Evolutionary conservation across 1,140 invertebrate species (phyloP), one percentile per base, ranked within the genome.

Genomic region (Megalonaias nervosa): DNA sequence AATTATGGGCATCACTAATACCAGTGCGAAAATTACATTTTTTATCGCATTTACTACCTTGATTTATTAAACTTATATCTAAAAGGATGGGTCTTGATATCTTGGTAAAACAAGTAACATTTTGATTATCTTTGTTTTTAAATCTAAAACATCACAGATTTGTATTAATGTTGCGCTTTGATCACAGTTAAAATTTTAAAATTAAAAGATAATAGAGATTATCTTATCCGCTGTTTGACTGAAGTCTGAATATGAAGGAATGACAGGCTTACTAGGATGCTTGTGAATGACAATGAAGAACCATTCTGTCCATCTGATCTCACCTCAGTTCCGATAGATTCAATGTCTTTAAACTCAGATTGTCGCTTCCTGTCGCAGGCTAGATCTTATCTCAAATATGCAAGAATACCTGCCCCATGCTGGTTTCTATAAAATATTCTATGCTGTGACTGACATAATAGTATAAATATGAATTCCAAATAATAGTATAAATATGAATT

Each of bases 21-120:
- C 72, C 57, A 67, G 16, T 38, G 13, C 60, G 11, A 64, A 74
- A 65, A 60, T 67, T 67, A 2, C 21, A 14, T 59, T 69, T 72
- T 13, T 75, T 71, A 61, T 57, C 68, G 17, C 61, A 67, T 59
- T 72, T 14, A 57, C 59, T 57, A 16, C 31, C 31, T 62, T 23
- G 26, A 31, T 75, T 80, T 26, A 69, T 80, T 9, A 80, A 57
- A 68, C 75, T 67, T 55, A 80, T 59, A 75, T 80, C 78, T 11
- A 71, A 21, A 5, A 72, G n/a, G 13, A 70, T 64, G 1, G 70
- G 78, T 1, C 38, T 56, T 58, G 38, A 38, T n/a, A 64, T n/a
- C 26, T 68, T 76, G 11, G 12, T 68, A 67, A 75, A 75, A 64
- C 68, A 75, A 17, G 69, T 31, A 74, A 59, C 14, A 48, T 65